These are phyloP conservation scores for Leptatherina wallacei DNA, from an alignment of 2,797 vertebrate genomes.

Conservation along the genomic window DNA sequence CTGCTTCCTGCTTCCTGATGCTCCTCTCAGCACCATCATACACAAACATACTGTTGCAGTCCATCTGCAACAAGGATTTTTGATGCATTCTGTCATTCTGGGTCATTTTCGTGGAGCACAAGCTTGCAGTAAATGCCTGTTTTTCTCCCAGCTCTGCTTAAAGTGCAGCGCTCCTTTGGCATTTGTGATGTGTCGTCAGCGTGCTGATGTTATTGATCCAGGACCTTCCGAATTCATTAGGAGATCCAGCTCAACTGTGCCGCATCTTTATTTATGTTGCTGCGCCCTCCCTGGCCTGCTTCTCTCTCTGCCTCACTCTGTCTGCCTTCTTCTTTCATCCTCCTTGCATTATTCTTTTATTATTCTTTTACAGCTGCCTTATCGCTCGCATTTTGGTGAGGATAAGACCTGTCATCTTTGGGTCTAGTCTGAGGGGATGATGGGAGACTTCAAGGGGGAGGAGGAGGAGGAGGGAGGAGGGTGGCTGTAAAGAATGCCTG, in stretches of 20 bases:
- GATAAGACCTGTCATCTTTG: constrained; percentile 91
- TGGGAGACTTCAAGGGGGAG: constrained; percentile 85
- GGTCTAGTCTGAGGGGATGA: constrained; percentile 84
- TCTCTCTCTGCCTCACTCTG: constrained; percentile 56
- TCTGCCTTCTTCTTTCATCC: constrained; percentile 78
- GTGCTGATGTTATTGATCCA: constrained; percentile 88
- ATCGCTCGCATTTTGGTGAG: constrained; percentile 86
- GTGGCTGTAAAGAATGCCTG: constrained; percentile 73
- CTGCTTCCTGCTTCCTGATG: constrained; percentile 76
- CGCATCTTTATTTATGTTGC: constrained; percentile 87
- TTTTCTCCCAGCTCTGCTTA: constrained; percentile 56
- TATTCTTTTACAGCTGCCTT: constrained; percentile 79
- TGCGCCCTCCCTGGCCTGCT: constrained; percentile 68
- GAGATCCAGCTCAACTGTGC: constrained; percentile 80
- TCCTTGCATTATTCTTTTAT: constrained; percentile 82
- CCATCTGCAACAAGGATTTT: constrained; percentile 41
- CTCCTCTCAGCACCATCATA: constrained; percentile 43
- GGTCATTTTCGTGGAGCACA: constrained; percentile 32
- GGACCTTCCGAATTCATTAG: constrained; percentile 88
- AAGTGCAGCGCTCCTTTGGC: constrained; percentile 72
- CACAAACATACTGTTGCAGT: constrained; percentile 40
- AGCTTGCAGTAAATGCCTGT: constrained; percentile 50
- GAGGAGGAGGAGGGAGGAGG: constrained; percentile 50
- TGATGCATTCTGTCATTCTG: constrained; percentile 31
- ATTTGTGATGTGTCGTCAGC: constrained; percentile 84